Percentiles rank a stretch among this genome's conserved stretches.
phyloP scores from a whole-genome alignment of 2,888 invertebrate genomes.

The Papilio elwesi region DNA sequence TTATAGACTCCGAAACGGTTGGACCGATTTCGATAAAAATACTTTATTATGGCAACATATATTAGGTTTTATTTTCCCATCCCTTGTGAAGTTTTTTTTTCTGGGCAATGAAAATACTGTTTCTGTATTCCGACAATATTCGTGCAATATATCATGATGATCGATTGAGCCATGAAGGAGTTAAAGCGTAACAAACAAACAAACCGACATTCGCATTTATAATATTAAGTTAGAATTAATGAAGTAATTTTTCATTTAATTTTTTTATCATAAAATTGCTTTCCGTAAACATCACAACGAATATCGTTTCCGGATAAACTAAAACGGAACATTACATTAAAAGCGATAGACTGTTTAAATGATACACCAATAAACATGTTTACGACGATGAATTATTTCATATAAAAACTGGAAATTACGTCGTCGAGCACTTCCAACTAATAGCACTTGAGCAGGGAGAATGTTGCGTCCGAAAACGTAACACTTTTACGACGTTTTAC shows the following conservation, averaged over 20 bases:
- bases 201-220: no score
- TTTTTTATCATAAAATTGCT: neutral
- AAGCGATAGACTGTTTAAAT: conserved; percentile 27
- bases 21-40: no score
- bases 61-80: no score
- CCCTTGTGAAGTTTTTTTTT: no score
- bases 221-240: no score
- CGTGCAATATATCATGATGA: no score
- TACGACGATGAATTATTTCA: conserved; percentile 21
- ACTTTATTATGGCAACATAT: no score
- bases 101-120: no score
- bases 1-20: no score
- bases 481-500: conserved; percentile 34
- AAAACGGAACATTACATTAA: conserved; percentile 9
- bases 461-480: conserved; percentile 37
- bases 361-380: conserved; percentile 16
- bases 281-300: neutral
- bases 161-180: no score
- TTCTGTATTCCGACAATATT: no score
- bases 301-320: neutral
- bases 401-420: conserved; percentile 33
- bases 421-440: conserved; percentile 10
- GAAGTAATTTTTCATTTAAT: neutral
- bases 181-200: no score
- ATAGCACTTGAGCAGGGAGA: conserved; percentile 4